Evolutionary conservation across 2,113 vertebrate genomes (phyloP).

Genomic region (Mobula hypostoma): DNA sequence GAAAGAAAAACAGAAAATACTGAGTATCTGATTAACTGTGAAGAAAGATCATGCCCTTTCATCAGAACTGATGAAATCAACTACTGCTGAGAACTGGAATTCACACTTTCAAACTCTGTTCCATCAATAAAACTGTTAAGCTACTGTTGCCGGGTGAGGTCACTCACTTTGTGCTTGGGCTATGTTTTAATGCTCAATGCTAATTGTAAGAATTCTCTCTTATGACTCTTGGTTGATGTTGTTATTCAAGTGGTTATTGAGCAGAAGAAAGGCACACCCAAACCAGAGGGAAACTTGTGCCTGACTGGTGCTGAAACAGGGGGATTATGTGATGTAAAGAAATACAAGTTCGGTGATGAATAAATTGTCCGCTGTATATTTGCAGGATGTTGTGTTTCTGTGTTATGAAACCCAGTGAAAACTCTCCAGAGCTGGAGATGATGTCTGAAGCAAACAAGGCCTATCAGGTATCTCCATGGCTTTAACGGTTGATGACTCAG

Average conservation of each 20-base stretch:
- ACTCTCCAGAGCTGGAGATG: slow-evolving; percentile 59
- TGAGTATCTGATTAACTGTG: no score
- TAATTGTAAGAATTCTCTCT: background rate
- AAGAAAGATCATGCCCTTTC: no score
- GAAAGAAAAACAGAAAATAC: no score
- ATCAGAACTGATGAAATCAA: no score
- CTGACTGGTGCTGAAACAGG: background rate
- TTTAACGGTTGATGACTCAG: no score
- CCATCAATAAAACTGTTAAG: no score
- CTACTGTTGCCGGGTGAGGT: no score
- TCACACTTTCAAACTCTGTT: no score
- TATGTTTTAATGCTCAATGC: background rate
- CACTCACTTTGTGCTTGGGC: background rate
- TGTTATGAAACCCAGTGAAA: slow-evolving; percentile 58
- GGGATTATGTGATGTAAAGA: background rate
- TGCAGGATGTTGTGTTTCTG: slow-evolving; percentile 72
- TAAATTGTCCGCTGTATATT: slow-evolving; percentile 8
- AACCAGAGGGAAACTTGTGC: background rate
- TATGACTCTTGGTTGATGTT: background rate
- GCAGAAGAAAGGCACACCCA: background rate
- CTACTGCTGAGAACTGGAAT: no score
- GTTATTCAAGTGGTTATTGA: background rate
- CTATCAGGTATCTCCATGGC: slow-evolving; percentile 67
- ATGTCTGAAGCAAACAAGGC: slow-evolving; percentile 53
- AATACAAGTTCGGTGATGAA: background rate